Evolutionary conservation across 2,797 vertebrate genomes (phyloP).

Genomic region (Sardinella longiceps): DNA sequence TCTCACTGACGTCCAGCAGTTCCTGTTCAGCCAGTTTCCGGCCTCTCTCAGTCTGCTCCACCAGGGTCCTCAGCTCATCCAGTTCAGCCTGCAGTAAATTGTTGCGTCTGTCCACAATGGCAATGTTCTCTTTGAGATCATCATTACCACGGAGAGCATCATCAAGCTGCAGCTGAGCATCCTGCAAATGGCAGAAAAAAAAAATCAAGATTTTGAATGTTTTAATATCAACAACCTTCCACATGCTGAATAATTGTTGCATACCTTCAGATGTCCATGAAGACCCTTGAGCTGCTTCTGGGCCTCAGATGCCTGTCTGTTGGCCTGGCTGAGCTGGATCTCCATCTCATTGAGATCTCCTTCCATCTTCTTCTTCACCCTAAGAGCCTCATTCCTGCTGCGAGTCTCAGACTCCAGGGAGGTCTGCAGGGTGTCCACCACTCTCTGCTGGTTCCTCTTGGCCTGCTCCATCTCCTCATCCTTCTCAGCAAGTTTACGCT

Average conservation of each 20-base stretch:
- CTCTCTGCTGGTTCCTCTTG: constrained; percentile 40
- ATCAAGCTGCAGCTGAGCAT: constrained; percentile 53
- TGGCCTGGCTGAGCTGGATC: constrained; percentile 66
- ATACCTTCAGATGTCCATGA: constrained; percentile 66
- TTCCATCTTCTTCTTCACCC: constrained; percentile 70
- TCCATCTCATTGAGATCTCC: constrained; percentile 79
- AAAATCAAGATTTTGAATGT: background rate
- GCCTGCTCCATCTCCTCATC: constrained; percentile 47
- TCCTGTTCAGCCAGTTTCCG: constrained; percentile 78
- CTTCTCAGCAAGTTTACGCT: constrained; percentile 41
- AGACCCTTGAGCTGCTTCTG: constrained; percentile 69
- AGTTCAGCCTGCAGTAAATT: constrained; percentile 69
- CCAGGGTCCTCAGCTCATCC: constrained; percentile 61
- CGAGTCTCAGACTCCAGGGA: constrained; percentile 60
- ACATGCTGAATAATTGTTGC: background rate
- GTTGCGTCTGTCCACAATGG: constrained; percentile 67
- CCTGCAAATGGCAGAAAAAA: constrained; percentile 50
- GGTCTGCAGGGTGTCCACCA: constrained; percentile 56
- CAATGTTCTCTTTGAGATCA: constrained; percentile 75
- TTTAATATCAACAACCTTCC: too few species aligned
- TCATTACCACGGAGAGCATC: constrained; percentile 55
- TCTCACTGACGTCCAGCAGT: constrained; percentile 73
- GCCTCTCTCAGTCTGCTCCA: constrained; percentile 69
- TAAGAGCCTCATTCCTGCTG: constrained; percentile 67
- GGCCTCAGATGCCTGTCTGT: constrained; percentile 63